phyloP scores from a whole-genome alignment of 2,888 invertebrate species.

The Ischnura elegans region DNA sequence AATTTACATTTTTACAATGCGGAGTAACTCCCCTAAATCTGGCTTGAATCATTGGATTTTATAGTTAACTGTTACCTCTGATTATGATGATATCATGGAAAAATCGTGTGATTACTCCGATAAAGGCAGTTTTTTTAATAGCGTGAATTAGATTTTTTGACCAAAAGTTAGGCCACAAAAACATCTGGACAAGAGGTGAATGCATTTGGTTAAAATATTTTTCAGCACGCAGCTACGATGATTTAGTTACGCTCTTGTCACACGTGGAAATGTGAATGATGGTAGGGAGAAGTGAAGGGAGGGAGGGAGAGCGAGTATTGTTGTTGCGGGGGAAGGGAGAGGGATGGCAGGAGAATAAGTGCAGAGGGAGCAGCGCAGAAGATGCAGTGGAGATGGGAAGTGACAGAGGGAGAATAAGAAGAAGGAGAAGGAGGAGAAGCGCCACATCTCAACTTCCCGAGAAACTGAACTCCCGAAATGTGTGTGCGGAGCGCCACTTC shows the following conservation, averaged over 20 bases:
- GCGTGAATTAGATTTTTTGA: too few species aligned
- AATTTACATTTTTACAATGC: too few species aligned
- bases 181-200: too few species aligned
- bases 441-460: not conserved
- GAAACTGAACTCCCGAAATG: slow-evolving; percentile 36
- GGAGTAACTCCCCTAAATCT: too few species aligned
- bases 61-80: too few species aligned
- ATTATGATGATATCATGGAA: too few species aligned
- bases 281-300: not conserved
- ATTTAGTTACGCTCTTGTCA: not conserved
- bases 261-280: not conserved
- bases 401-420: slow-evolving; percentile 21
- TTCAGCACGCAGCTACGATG: not conserved
- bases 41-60: too few species aligned
- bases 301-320: not conserved
- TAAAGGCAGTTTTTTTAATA: too few species aligned
- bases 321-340: too few species aligned
- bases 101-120: too few species aligned
- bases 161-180: too few species aligned
- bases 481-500: not conserved
- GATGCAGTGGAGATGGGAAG: slow-evolving; percentile 40
- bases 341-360: not conserved
- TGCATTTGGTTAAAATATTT: too few species aligned
- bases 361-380: not conserved
- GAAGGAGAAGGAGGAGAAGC: not conserved